Conservation (phyloP, 2,888 invertebrate genomes). For the Drosophila pegasa region DNA sequence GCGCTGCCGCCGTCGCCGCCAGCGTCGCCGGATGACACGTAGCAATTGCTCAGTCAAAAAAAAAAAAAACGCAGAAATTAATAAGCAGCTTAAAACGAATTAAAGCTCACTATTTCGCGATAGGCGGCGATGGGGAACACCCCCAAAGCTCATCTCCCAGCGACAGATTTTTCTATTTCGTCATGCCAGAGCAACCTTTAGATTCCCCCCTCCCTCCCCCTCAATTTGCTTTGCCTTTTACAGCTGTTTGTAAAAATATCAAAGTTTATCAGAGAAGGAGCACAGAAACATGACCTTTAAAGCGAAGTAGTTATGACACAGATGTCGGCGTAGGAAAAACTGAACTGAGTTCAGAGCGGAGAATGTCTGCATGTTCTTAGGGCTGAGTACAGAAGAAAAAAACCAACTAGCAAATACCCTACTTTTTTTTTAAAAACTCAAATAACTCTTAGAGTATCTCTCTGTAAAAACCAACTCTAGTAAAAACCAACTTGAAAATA, state of each 20-base stretch:
- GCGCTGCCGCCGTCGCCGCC: not conserved
- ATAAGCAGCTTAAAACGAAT: not conserved
- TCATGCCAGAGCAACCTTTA: not conserved
- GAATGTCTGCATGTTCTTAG: not conserved
- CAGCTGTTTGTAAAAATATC: conserved; percentile 2
- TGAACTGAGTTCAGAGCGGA: not conserved
- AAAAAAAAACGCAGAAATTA: too few relatives aligned
- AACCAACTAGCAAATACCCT: conserved; percentile 2
- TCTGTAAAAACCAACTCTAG: too few relatives aligned
- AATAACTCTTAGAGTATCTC: too few relatives aligned
- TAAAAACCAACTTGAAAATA: conserved; percentile 1
- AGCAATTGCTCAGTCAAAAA: conserved; percentile 21
- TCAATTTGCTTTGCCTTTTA: conserved; percentile 3
- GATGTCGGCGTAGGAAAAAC: conserved; percentile 2
- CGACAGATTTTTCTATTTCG: not conserved
- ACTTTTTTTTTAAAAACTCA: too few relatives aligned
- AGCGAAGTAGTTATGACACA: not conserved
- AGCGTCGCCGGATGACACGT: not conserved
- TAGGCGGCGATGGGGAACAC: not conserved
- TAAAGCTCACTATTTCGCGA: not conserved
- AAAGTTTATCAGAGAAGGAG: conserved; percentile 8
- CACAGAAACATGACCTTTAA: not conserved
- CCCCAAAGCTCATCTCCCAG: not conserved
- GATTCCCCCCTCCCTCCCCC: not conserved
- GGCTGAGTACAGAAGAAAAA: not conserved